Conservation (phyloP, 2,113 vertebrate genomes). For the Urocitellus parryii region DNA sequence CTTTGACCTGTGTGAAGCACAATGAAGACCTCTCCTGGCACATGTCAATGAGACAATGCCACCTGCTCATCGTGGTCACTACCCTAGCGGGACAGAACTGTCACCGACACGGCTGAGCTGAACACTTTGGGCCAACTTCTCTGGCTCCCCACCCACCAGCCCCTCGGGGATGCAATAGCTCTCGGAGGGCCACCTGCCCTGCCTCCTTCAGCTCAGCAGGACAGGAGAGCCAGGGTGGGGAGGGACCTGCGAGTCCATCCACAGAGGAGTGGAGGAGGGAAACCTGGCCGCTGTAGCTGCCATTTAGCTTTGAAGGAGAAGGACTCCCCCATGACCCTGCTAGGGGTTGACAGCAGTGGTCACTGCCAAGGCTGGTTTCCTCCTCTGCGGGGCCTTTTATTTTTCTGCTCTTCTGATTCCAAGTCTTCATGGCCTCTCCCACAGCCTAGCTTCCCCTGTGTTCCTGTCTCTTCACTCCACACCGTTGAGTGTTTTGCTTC, state of each 20-base stretch:
- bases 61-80: neutral
- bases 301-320: neutral
- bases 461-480: neutral
- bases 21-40: too few relatives aligned
- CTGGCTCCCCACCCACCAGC: neutral
- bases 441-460: neutral
- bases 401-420: neutral
- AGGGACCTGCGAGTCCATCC: too few relatives aligned
- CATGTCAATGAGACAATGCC: accelerated
- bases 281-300: neutral
- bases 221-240: too few relatives aligned
- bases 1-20: accelerated
- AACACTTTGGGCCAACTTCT: neutral
- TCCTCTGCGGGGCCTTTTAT: neutral
- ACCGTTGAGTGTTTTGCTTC: neutral
- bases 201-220: too few relatives aligned
- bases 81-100: neutral
- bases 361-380: too few relatives aligned
- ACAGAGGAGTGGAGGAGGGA: too few relatives aligned
- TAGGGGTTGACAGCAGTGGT: accelerated
- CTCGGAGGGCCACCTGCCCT: neutral
- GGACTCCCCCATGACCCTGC: accelerated
- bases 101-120: accelerated
- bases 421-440: neutral
- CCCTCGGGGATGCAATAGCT: too few relatives aligned